Evolutionary conservation across 2,113 vertebrate genomes (phyloP).

Genomic region (Lucifuga dentata): DNA sequence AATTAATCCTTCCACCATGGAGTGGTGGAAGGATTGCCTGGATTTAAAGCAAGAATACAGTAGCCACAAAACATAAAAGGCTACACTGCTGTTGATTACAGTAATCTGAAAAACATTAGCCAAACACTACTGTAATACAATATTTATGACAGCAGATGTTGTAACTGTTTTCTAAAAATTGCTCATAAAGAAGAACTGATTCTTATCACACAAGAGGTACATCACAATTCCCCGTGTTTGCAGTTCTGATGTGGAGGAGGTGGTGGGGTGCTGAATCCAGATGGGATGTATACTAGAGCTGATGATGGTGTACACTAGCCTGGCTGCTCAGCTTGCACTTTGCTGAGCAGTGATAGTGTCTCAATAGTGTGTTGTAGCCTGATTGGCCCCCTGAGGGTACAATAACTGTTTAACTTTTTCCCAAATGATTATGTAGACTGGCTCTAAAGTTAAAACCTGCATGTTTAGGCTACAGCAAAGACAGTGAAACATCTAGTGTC

Average conservation of each 20-base stretch:
- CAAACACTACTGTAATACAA: too few species aligned
- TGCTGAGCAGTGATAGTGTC: neutral
- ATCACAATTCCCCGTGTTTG: neutral
- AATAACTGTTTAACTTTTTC: too few species aligned
- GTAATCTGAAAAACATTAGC: neutral
- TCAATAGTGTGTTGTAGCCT: too few species aligned
- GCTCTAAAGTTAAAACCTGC: neutral
- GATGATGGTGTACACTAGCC: too few species aligned
- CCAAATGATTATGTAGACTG: neutral
- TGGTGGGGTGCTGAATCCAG: neutral
- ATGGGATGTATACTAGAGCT: neutral
- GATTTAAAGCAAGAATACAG: neutral
- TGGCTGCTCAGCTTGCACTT: neutral
- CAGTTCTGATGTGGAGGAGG: neutral
- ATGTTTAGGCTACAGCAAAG: neutral
- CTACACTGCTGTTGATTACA: neutral
- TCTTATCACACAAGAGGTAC: neutral
- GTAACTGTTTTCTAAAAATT: neutral
- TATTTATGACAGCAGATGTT: neutral
- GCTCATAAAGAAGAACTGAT: neutral
- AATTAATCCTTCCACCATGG: too few species aligned
- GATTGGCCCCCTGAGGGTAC: too few species aligned
- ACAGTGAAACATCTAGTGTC: neutral
- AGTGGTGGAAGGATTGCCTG: too few species aligned
- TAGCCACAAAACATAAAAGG: slow-evolving; percentile 1